Conservation (phyloP, 2,888 invertebrate genomes). For the Drosophila peninsularis region DNA sequence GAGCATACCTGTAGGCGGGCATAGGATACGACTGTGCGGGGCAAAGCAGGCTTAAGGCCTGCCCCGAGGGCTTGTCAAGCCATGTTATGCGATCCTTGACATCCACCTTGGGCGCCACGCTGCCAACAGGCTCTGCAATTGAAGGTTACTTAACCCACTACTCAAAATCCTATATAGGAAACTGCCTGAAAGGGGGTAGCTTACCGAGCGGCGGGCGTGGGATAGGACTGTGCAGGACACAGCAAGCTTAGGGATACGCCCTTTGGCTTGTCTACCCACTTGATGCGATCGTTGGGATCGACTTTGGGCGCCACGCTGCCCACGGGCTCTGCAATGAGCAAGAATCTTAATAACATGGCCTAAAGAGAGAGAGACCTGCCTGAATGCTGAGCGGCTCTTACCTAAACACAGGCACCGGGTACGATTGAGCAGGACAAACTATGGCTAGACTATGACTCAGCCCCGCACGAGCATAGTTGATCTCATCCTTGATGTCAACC, state of each 20-base stretch:
- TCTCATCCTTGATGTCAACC: conserved; percentile 89
- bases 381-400: conserved; percentile 52
- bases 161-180: conserved; percentile 22
- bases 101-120: conserved; percentile 89
- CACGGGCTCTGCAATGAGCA: conserved; percentile 87
- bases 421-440: conserved; percentile 87
- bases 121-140: conserved; percentile 88
- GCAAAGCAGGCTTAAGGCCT: conserved; percentile 88
- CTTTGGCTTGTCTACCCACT: conserved; percentile 85
- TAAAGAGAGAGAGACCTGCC: conserved; percentile 22
- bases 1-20: conserved; percentile 86
- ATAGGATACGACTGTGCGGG: conserved; percentile 92
- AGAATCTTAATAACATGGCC: background rate
- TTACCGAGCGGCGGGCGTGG: conserved; percentile 87
- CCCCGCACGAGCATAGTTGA: conserved; percentile 86
- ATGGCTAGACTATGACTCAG: conserved; percentile 87
- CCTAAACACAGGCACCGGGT: conserved; percentile 66
- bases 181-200: conserved; percentile 45
- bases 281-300: conserved; percentile 87
- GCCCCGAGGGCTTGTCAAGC: conserved; percentile 84
- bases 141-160: background rate
- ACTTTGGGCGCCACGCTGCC: conserved; percentile 89
- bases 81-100: conserved; percentile 87
- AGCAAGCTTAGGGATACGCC: conserved; percentile 87
- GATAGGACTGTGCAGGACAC: conserved; percentile 92